These are phyloP conservation scores for Myotis findleyi DNA, from an alignment of 2,797 vertebrate species.

Conservation along the genomic window DNA sequence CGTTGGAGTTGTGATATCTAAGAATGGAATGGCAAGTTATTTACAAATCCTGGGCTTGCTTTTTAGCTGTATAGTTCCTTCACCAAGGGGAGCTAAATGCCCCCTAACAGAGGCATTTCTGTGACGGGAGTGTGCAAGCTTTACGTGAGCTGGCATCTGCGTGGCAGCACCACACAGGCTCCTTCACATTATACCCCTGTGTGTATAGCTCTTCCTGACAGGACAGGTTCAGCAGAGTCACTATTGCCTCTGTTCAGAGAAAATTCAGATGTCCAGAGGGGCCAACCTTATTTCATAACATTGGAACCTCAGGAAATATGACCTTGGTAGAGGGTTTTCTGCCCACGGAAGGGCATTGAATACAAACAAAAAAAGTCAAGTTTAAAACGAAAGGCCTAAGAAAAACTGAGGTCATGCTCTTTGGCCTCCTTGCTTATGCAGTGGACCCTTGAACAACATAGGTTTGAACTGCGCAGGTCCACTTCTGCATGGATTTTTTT, in stretches of 20 bases:
- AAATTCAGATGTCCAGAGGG: not conserved
- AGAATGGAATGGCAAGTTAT: not conserved
- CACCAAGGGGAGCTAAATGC: not conserved
- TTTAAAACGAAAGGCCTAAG: not conserved
- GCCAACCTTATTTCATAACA: not conserved
- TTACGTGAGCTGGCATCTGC: rapidly evolving
- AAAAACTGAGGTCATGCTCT: not conserved
- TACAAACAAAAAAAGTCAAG: not conserved
- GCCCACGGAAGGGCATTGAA: not conserved
- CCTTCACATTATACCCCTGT: rapidly evolving
- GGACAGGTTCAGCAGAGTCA: not conserved
- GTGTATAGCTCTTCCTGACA: not conserved
- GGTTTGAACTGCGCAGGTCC: not conserved
- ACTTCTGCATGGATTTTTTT: not conserved
- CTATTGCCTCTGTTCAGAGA: not conserved
- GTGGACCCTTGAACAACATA: not conserved
- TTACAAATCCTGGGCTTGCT: not conserved
- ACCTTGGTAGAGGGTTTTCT: not conserved
- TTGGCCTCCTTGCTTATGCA: not conserved
- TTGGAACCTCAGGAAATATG: not conserved
- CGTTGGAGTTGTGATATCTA: not conserved
- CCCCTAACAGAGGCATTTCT: not conserved
- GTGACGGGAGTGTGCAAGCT: not conserved
- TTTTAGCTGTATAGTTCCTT: not conserved
- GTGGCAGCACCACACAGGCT: rapidly evolving